Evolutionary conservation across 2,888 invertebrate species (phyloP).

Genomic region (Mythimna impura): DNA sequence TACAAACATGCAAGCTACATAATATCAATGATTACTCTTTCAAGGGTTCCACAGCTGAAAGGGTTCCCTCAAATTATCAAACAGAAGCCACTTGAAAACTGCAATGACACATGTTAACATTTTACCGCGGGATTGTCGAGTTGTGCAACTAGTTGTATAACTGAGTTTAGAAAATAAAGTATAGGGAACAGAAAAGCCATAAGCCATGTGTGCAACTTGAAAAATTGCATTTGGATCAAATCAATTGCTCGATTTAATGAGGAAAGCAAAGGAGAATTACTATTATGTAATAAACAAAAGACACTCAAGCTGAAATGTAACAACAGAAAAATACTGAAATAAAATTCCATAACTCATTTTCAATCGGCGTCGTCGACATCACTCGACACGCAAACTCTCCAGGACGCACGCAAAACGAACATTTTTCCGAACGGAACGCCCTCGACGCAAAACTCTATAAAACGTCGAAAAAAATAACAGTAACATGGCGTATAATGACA

Average conservation of each 20-base stretch:
- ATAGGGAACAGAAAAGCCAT: not conserved
- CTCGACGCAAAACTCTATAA: slow-evolving; percentile 89
- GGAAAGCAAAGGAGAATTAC: slow-evolving; percentile 21
- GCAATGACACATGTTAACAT: slow-evolving; percentile 89
- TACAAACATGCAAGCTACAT: slow-evolving; percentile 80
- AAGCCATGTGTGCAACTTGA: not conserved
- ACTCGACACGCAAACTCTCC: slow-evolving; percentile 88
- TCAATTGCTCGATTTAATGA: slow-evolving; percentile 11
- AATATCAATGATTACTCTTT: slow-evolving; percentile 80
- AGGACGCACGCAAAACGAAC: slow-evolving; percentile 90
- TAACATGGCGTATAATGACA: slow-evolving; percentile 91
- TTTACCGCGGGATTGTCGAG: slow-evolving; percentile 67
- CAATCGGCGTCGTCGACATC: slow-evolving; percentile 85
- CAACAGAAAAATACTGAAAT: slow-evolving; percentile 77
- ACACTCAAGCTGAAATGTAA: slow-evolving; percentile 75
- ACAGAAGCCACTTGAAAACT: slow-evolving; percentile 87
- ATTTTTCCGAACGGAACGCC: slow-evolving; percentile 90
- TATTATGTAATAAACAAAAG: slow-evolving; percentile 70
- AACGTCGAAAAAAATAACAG: slow-evolving; percentile 90
- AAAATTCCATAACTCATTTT: slow-evolving; percentile 86
- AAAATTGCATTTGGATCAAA: not conserved
- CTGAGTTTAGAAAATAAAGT: slow-evolving; percentile 3
- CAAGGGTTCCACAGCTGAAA: slow-evolving; percentile 74
- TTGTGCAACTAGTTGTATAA: slow-evolving; percentile 63
- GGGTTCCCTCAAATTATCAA: slow-evolving; percentile 86